Evolutionary conservation across 1,140 invertebrate genomes (phyloP).

Genomic region (Drosophila bocki): DNA sequence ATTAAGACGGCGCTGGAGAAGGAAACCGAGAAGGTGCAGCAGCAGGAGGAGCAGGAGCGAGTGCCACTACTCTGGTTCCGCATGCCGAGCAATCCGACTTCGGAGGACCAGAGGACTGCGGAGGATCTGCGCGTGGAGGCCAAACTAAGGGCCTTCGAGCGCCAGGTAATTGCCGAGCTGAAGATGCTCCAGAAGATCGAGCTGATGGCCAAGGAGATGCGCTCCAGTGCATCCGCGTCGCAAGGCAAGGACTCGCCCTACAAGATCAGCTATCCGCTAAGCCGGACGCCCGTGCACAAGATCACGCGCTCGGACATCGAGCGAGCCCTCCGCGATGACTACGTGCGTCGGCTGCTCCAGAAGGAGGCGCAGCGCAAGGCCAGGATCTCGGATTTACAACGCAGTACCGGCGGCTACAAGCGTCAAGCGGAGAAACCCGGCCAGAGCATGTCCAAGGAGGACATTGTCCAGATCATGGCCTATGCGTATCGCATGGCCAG

Average conservation of each 20-base stretch:
- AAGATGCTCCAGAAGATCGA: slow-evolving; percentile 74
- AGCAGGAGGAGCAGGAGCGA: slow-evolving; percentile 35
- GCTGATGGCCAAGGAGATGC: slow-evolving; percentile 69
- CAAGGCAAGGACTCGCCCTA: slow-evolving; percentile 14
- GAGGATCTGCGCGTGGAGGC: slow-evolving; percentile 59
- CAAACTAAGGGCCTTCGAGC: slow-evolving; percentile 70
- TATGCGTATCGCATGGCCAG: slow-evolving; percentile 77
- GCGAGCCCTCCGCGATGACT: slow-evolving; percentile 69
- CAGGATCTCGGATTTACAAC: neutral
- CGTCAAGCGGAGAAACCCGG: slow-evolving; percentile 43
- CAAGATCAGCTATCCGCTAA: slow-evolving; percentile 60
- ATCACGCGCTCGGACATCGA: slow-evolving; percentile 76
- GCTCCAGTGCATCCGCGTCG: slow-evolving; percentile 32
- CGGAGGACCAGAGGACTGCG: slow-evolving; percentile 12
- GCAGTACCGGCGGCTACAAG: slow-evolving; percentile 41
- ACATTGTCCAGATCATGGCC: slow-evolving; percentile 72
- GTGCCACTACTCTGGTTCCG: slow-evolving; percentile 68
- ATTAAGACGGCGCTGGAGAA: slow-evolving; percentile 43
- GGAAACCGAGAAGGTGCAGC: slow-evolving; percentile 10
- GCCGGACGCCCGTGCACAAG: slow-evolving; percentile 72
- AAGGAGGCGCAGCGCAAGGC: slow-evolving; percentile 61
- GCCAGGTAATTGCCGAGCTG: slow-evolving; percentile 71
- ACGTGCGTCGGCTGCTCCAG: slow-evolving; percentile 61
- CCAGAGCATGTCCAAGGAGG: slow-evolving; percentile 63
- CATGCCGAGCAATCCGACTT: slow-evolving; percentile 22